phyloP scores from a whole-genome alignment of 2,113 vertebrate species.

The Eolophus roseicapilla region DNA sequence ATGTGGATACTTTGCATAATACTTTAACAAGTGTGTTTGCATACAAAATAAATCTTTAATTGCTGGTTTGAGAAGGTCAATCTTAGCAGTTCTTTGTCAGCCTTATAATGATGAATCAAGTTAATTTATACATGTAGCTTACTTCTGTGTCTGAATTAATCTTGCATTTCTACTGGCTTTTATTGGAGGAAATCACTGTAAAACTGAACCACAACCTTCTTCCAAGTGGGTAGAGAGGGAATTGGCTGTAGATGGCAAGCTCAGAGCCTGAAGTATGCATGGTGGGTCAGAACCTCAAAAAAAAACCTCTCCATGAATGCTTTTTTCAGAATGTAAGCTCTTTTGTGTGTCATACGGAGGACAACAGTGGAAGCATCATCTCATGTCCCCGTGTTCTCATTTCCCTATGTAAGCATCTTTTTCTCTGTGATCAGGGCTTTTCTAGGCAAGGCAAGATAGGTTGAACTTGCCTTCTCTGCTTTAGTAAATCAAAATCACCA shows the following conservation, averaged over 20 bases:
- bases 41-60: constrained; percentile 45
- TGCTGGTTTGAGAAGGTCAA: background rate
- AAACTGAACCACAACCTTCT: background rate
- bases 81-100: constrained; percentile 13
- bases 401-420: background rate
- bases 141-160: constrained; percentile 18
- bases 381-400: background rate
- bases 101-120: constrained; percentile 25
- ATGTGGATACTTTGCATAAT: constrained; percentile 51
- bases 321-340: background rate
- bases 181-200: background rate
- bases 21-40: constrained; percentile 52
- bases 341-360: background rate
- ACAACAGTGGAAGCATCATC: accelerated
- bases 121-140: constrained; percentile 1
- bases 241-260: background rate
- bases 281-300: background rate
- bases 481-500: background rate
- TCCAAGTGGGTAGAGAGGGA: background rate
- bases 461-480: background rate
- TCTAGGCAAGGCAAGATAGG: background rate
- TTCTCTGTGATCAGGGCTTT: background rate
- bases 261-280: accelerated
- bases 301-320: background rate
- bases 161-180: background rate